A percentile compares a stretch with the other conserved stretches of the same genome.
These are phyloP conservation scores for Wiebesia pumilae DNA, from an alignment of 1,140 invertebrate genomes.

Conservation along the genomic window DNA sequence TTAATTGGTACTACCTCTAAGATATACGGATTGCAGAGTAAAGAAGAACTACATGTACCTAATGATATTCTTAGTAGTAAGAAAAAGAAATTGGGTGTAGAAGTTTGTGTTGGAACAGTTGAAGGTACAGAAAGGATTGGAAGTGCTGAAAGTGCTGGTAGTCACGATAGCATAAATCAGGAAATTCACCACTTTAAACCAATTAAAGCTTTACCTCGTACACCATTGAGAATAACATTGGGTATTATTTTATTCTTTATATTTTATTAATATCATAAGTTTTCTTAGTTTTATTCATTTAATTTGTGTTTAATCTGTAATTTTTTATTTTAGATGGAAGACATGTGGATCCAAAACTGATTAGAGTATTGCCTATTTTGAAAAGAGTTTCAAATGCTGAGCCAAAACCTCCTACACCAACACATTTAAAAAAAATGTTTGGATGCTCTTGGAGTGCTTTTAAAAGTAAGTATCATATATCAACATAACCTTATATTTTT, in stretches of 20 bases:
- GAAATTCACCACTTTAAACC: conserved; percentile 79
- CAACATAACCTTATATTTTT: neutral
- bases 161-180: conserved; percentile 78
- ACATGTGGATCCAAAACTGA: conserved; percentile 71
- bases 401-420: conserved; percentile 66
- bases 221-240: conserved; percentile 66
- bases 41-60: conserved; percentile 76
- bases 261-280: conserved; percentile 8
- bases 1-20: conserved; percentile 66
- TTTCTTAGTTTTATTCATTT: neutral
- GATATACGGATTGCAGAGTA: conserved; percentile 71
- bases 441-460: conserved; percentile 73
- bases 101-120: conserved; percentile 65
- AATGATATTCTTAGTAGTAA: conserved; percentile 74
- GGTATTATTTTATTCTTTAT: conserved; percentile 59
- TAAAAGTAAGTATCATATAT: conserved; percentile 61
- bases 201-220: conserved; percentile 76
- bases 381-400: conserved; percentile 63
- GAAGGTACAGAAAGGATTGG: conserved; percentile 67
- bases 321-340: conserved; percentile 65
- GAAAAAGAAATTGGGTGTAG: conserved; percentile 70
- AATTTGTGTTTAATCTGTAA: neutral
- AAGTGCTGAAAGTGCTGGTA: conserved; percentile 72
- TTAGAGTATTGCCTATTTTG: conserved; percentile 68
- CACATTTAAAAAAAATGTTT: conserved; percentile 64